Percentiles rank a stretch among this genome's conserved stretches.
Evolutionary conservation across 2,888 invertebrate genomes (phyloP).

Genomic region (Caenorhabditis sulstoni): DNA sequence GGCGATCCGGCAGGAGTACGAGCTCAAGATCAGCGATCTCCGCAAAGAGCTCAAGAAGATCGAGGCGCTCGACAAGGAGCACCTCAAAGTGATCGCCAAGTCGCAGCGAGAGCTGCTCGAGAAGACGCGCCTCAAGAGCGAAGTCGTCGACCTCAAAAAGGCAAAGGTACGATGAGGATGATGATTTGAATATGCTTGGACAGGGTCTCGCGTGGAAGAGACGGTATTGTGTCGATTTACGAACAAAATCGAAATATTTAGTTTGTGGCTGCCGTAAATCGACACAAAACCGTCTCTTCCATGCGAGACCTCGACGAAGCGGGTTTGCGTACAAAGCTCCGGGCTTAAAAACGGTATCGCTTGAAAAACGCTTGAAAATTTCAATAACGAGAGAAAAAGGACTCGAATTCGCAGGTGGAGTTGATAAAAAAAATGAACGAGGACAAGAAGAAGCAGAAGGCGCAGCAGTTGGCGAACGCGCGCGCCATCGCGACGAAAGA

Average conservation of each 20-base stretch:
- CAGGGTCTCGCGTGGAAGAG: too few species aligned
- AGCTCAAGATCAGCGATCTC: slow-evolving; percentile 89
- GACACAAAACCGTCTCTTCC: too few species aligned
- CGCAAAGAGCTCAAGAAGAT: slow-evolving; percentile 90
- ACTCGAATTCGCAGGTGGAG: slow-evolving; percentile 80
- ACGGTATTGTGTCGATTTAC: too few species aligned
- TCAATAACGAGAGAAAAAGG: too few species aligned
- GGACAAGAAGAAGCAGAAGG: slow-evolving; percentile 90
- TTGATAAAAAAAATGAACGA: slow-evolving; percentile 94
- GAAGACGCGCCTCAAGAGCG: slow-evolving; percentile 61
- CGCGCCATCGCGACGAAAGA: slow-evolving; percentile 91
- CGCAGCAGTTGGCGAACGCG: slow-evolving; percentile 84
- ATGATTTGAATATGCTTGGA: too few species aligned
- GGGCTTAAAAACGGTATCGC: too few species aligned
- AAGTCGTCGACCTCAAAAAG: slow-evolving; percentile 87
- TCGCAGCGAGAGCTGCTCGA: slow-evolving; percentile 66
- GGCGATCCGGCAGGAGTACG: slow-evolving; percentile 89
- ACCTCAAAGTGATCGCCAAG: slow-evolving; percentile 86
- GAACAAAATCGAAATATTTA: too few species aligned
- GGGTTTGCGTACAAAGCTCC: too few species aligned
- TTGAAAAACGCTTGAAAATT: too few species aligned
- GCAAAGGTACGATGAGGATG: too few species aligned
- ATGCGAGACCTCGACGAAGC: too few species aligned
- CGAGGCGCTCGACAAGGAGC: slow-evolving; percentile 91
- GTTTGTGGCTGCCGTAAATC: too few species aligned